Conservation (phyloP, 2,113 vertebrate species). For the Leiothrix lutea region DNA sequence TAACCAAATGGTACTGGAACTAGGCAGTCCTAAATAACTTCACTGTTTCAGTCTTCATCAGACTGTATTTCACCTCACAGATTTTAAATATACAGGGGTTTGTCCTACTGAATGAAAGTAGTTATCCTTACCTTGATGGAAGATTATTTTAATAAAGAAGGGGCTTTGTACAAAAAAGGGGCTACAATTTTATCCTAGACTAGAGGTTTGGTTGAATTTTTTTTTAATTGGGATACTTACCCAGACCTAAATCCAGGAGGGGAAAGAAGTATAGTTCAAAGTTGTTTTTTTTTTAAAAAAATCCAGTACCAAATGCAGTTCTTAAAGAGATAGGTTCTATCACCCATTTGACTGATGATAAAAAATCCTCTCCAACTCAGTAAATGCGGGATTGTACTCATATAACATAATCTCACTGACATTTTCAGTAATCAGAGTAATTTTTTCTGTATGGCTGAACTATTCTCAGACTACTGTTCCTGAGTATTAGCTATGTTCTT, state of each 20-base stretch:
- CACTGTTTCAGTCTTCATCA: not conserved
- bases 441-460: conserved; percentile 4
- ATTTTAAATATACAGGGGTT: not conserved
- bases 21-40: not conserved
- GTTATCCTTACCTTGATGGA: not conserved
- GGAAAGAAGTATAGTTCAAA: not conserved
- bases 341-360: not conserved
- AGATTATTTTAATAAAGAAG: not conserved
- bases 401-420: not conserved
- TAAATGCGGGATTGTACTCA: not conserved
- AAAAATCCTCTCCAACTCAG: not conserved
- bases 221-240: not conserved
- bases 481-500: not conserved
- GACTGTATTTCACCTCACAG: not conserved
- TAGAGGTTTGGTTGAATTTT: not conserved
- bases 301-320: not conserved
- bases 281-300: no score
- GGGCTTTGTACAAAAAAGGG: not conserved
- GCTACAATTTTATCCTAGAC: not conserved
- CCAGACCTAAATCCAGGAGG: not conserved
- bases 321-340: not conserved
- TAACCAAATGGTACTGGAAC: not conserved
- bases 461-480: not conserved
- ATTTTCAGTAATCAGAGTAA: conserved; percentile 16
- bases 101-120: not conserved